These are phyloP conservation scores for Nomada ruficornis DNA, from an alignment of 2,888 invertebrate species.

Conservation along the genomic window DNA sequence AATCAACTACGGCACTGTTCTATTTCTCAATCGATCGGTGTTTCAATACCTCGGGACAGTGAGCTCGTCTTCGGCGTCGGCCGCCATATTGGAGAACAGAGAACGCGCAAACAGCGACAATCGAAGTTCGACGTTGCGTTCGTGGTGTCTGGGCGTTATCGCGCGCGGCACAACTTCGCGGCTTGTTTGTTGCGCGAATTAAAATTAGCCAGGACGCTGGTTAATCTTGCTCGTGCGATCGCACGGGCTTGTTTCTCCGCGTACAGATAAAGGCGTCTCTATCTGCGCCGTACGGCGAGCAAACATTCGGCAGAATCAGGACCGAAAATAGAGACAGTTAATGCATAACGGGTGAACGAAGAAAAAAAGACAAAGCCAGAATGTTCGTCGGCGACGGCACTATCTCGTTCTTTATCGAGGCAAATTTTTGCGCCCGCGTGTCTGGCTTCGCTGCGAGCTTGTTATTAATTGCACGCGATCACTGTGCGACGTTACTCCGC, in stretches of 20 bases:
- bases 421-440: neutral
- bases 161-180: constrained; percentile 43
- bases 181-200: constrained; percentile 70
- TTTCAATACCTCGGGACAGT: neutral
- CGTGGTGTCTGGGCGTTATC: constrained; percentile 55
- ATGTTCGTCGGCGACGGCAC: neutral
- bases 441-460: neutral
- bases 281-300: constrained; percentile 38
- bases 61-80: constrained; percentile 45
- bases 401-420: neutral
- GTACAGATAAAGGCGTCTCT: constrained; percentile 55
- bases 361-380: neutral
- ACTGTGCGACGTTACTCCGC: neutral
- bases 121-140: constrained; percentile 15
- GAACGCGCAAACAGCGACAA: constrained; percentile 19
- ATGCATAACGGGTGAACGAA: neutral
- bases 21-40: neutral
- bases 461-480: neutral
- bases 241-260: constrained; percentile 29
- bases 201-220: constrained; percentile 68
- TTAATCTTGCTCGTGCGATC: constrained; percentile 64
- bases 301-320: constrained; percentile 42
- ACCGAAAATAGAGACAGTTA: neutral
- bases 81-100: constrained; percentile 57
- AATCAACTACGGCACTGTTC: neutral